phyloP scores from a whole-genome alignment of 2,113 vertebrate genomes.

The Podarcis raffonei region DNA sequence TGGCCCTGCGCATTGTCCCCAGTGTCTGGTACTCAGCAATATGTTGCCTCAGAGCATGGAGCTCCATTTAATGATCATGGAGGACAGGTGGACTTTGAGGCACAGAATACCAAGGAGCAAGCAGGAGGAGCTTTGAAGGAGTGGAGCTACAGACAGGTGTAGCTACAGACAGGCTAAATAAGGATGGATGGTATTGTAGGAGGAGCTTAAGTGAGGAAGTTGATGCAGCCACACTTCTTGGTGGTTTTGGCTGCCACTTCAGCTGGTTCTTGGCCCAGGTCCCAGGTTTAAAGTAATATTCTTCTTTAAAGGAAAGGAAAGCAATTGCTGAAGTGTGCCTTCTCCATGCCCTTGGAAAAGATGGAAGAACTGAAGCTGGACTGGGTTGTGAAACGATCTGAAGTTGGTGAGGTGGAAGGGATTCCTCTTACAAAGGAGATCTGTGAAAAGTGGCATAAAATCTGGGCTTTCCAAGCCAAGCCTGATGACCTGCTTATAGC shows the following conservation, averaged over 20 bases:
- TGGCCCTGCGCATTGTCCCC: neutral
- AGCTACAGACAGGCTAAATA: too few species aligned
- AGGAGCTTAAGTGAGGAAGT: neutral
- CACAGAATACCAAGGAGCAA: neutral
- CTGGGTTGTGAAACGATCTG: accelerated
- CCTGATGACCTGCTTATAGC: conserved; percentile 74
- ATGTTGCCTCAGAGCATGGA: neutral
- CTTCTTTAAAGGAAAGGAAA: neutral
- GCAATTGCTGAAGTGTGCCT: conserved; percentile 18
- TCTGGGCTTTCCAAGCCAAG: conserved; percentile 74
- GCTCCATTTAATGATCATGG: neutral
- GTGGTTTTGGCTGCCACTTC: neutral
- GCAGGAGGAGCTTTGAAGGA: too few species aligned
- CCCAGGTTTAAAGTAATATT: neutral
- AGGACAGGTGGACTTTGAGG: neutral
- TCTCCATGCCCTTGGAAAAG: conserved; percentile 48
- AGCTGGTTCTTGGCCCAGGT: neutral
- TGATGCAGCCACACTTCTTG: neutral
- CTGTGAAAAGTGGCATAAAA: conserved; percentile 39
- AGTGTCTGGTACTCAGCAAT: neutral
- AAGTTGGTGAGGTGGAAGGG: conserved; percentile 56
- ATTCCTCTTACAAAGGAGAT: conserved; percentile 21
- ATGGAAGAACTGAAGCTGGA: conserved; percentile 58
- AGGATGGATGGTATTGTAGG: neutral
- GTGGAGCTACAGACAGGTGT: too few species aligned